Evolutionary conservation across 1,140 invertebrate species (phyloP).

Genomic region (Zaprionus inermis): DNA sequence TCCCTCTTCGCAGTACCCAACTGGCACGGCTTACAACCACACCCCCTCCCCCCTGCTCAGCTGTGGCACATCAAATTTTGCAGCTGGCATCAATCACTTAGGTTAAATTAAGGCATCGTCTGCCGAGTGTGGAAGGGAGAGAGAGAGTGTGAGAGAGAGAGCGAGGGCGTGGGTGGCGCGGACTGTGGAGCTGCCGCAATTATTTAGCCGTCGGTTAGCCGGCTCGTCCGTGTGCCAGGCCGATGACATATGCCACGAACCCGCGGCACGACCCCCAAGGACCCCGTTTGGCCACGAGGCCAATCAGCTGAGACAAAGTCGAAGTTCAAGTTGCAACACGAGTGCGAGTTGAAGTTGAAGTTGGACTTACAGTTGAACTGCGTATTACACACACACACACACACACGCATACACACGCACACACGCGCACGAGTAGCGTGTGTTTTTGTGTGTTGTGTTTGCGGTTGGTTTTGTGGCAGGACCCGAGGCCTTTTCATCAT

Average conservation of each 20-base stretch:
- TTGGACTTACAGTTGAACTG: slow-evolving; percentile 14
- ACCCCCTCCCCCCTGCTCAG: background rate
- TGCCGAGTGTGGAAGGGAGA: background rate
- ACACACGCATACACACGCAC: background rate
- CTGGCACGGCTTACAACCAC: background rate
- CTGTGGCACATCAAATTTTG: slow-evolving; percentile 46
- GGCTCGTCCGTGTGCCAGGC: slow-evolving; percentile 10
- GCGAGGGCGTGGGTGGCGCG: no score
- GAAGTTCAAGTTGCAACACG: slow-evolving; percentile 17
- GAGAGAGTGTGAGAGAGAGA: background rate
- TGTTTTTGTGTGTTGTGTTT: slow-evolving; percentile 14
- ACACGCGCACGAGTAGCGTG: background rate
- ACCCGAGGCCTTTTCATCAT: slow-evolving; percentile 45
- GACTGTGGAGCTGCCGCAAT: slow-evolving; percentile 28
- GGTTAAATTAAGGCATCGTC: slow-evolving; percentile 59
- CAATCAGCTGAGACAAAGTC: slow-evolving; percentile 41
- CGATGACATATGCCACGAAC: slow-evolving; percentile 49
- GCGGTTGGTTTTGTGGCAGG: slow-evolving; percentile 32
- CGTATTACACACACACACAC: slow-evolving; percentile 1
- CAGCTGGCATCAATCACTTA: slow-evolving; percentile 65
- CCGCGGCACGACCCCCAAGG: slow-evolving; percentile 5
- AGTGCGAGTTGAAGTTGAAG: slow-evolving; percentile 11
- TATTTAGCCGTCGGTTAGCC: slow-evolving; percentile 35
- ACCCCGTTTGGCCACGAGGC: slow-evolving; percentile 14
- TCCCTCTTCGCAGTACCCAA: no score